phyloP scores from a whole-genome alignment of 2,797 vertebrate species.

The Vespertilio murinus region DNA sequence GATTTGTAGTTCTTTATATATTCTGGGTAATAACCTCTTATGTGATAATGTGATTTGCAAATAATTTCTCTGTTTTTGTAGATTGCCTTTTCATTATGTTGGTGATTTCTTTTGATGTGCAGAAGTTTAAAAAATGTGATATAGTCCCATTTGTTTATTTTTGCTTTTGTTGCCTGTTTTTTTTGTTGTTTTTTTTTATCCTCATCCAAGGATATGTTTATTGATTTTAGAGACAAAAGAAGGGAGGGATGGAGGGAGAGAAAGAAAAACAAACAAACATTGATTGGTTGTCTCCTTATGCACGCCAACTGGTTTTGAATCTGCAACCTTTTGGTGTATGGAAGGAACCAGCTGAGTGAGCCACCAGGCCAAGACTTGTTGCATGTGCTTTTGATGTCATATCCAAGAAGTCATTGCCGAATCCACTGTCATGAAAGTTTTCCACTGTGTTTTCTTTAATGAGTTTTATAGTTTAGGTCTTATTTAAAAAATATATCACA shows the following conservation, averaged over 20 bases:
- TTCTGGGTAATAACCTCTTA: background rate
- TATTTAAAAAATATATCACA: background rate
- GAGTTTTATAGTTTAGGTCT: background rate
- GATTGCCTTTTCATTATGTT: background rate
- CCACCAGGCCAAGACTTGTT: no score
- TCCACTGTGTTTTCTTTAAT: background rate
- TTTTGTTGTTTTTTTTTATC: background rate
- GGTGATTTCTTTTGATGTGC: background rate
- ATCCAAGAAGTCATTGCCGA: background rate
- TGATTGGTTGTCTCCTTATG: background rate
- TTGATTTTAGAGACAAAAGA: background rate
- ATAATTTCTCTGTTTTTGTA: background rate
- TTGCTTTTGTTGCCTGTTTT: background rate
- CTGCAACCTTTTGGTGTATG: background rate
- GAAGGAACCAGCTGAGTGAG: background rate
- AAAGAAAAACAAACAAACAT: background rate
- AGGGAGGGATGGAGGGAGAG: background rate
- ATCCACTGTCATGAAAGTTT: background rate
- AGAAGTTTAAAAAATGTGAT: background rate
- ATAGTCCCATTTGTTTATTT: background rate
- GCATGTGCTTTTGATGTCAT: background rate
- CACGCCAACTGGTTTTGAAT: background rate
- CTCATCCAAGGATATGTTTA: background rate
- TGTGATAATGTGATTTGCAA: background rate
- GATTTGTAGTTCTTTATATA: background rate